Base-by-base conservation (phyloP, 2,113 vertebrate genomes). In the Strigops habroptila region DNA sequence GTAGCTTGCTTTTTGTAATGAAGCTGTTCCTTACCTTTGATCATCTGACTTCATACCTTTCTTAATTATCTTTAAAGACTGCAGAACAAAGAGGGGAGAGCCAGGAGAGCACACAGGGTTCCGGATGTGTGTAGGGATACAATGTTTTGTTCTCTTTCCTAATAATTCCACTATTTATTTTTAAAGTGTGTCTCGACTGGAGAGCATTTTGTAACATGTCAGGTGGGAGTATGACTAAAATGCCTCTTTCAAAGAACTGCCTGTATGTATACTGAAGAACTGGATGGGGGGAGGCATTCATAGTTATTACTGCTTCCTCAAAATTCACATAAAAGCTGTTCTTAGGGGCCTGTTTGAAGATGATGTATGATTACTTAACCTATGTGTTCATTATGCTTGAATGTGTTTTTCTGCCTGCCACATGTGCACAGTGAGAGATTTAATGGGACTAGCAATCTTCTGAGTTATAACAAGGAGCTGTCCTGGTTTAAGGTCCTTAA, bases 301-400 rank as follows among this genome's bases (percentile, higher is more conserved):
- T 67, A 80, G 82, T 86, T 96, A 86, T 91, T 91, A 68, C 73
- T 82, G 55, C 88, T 93, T 97, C 82, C 65, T 94, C 93, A 82
- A 74, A 96, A 97, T 71, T 92, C 87, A 93, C 69, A 86, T 90
- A 52, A 96, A 95, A 95, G 35, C 67, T 96, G 74, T 62, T 96
- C 67, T 88, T 75, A 84, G 33, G 59, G 87, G 71, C 70, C 87
- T 39, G 41, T 91, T 96, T 95, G 70, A 71, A 90, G 86, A 77
- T 78, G 53, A 76, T 80, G 14, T 51, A 79, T 37, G 60, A 70
- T 93, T 94, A 95, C 94, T 96, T 96, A 93, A 70, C 89, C 74
- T 86, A 18, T 81, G 55, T 90, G 51, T 82, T 96, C 76, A 28
- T 92, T 94, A 75, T 73, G 62, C 62, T 91, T 86, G 41, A 83